Base-by-base conservation (phyloP, 2,113 vertebrate genomes). In the Mirounga angustirostris region DNA sequence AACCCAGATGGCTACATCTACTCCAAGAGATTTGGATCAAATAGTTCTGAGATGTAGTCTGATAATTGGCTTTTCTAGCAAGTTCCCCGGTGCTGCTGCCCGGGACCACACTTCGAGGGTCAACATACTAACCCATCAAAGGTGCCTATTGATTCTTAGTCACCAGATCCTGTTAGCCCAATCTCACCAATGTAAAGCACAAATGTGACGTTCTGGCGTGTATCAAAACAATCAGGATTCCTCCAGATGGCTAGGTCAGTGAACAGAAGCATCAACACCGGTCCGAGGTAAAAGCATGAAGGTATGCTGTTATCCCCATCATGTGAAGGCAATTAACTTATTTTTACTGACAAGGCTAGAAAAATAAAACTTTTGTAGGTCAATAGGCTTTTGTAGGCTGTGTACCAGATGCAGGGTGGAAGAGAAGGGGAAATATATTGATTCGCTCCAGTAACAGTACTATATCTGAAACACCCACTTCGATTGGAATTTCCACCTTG, bases 231-330 rank as follows among this genome's bases (percentile, higher is more conserved):
- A 40, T 13, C n/a, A 4, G 7, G 26, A n/a, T 40, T 24, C 33
- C 30, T 82, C 76, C 15, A 28, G 21, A 13, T 0, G 12, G 54
- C 26, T n/a, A 43, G 0, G 2, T 50, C 79, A 36, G 4, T 4
- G 10, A 50, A 26, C 33, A 63, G n/a, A 73, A 5, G 4, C 11
- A 14, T 81, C 43, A 22, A 15, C 21, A 28, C 0, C 21, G 11
- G 33, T 80, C 33, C 19, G 2, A 43, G 28, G 26, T 40, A 7
- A 36, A 52, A 84, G 11, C 10, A 0, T 10, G 33, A 80, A 30
- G 8, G 56, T 36, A 2, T 16, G 11, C 16, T 56, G 11, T 28
- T 74, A 56, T 6, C 46, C 36, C 36, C 46, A 36, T 21, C 46
- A 24, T 4, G 36, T 9, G 1, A 63, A 74, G 22, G 76, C 28